Conservation (phyloP, 2,888 invertebrate species). For the Agrochola lychnidis region DNA sequence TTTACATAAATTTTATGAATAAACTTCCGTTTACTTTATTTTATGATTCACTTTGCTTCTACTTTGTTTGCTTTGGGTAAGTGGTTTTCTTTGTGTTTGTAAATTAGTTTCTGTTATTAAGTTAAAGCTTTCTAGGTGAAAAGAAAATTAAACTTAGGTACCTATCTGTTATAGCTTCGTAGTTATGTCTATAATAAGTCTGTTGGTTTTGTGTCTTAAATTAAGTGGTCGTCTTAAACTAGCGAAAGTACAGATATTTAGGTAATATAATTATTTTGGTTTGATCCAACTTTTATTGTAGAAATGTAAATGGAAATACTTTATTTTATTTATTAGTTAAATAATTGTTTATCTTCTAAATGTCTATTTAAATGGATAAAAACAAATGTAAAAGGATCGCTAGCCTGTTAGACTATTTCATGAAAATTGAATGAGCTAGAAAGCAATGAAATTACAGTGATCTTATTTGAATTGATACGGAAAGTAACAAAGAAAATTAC, state of each 20-base stretch:
- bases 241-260: background rate
- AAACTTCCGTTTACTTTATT: constrained; percentile 64
- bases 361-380: background rate
- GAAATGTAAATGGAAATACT: background rate
- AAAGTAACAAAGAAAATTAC: constrained; percentile 77
- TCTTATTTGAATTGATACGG: constrained; percentile 77
- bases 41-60: constrained; percentile 58
- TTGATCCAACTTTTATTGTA: background rate
- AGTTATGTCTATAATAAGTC: background rate
- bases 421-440: constrained; percentile 72
- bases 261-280: background rate
- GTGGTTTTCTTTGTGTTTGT: constrained; percentile 35
- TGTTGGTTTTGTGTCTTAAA: constrained; percentile 7
- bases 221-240: constrained; percentile 2
- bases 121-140: constrained; percentile 9
- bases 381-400: constrained; percentile 33
- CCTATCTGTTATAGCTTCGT: background rate
- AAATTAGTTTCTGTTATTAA: constrained; percentile 25
- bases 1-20: constrained; percentile 76
- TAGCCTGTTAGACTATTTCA: constrained; percentile 59
- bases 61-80: constrained; percentile 32
- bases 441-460: constrained; percentile 73
- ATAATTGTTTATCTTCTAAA: background rate
- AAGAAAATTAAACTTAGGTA: constrained; percentile 3
- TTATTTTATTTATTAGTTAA: background rate